Evolutionary conservation across 1,140 invertebrate species (phyloP).

Genomic region (Lucilia cuprina): DNA sequence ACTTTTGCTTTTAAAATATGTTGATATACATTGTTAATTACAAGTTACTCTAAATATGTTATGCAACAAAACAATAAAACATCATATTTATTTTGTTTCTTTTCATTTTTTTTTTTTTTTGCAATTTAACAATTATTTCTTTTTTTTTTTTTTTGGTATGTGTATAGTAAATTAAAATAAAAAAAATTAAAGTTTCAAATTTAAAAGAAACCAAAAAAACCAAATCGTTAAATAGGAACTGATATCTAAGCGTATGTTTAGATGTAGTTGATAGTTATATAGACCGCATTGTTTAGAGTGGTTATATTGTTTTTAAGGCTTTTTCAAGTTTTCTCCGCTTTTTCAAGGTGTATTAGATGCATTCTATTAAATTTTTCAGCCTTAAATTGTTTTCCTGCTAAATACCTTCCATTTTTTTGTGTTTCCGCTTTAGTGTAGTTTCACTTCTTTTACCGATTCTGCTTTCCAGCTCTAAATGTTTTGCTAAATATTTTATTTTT

Average conservation of each 20-base stretch:
- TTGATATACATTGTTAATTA: constrained; percentile 23
- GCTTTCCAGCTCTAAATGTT: background rate
- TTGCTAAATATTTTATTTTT: background rate
- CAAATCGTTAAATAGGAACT: background rate
- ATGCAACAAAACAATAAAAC: constrained; percentile 24
- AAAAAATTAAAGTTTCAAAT: background rate
- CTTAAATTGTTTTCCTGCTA: too few species aligned
- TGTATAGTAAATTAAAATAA: background rate
- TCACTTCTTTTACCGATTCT: background rate
- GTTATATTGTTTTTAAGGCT: too few species aligned
- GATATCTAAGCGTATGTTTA: background rate
- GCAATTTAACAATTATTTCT: background rate
- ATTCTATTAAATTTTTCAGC: too few species aligned
- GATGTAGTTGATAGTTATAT: background rate
- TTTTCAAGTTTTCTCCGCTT: too few species aligned
- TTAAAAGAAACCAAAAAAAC: background rate
- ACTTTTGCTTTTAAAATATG: constrained; percentile 34
- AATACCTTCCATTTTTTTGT: too few species aligned
- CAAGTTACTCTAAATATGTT: constrained; percentile 31
- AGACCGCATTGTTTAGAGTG: too few species aligned
- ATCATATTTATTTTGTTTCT: background rate
- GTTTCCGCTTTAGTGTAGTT: background rate
- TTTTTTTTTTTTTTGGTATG: background rate
- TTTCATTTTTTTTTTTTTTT: background rate
- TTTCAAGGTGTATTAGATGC: too few species aligned